Evolutionary conservation across 1,140 invertebrate genomes (phyloP).

Genomic region (Lamellibrachia luymesi): DNA sequence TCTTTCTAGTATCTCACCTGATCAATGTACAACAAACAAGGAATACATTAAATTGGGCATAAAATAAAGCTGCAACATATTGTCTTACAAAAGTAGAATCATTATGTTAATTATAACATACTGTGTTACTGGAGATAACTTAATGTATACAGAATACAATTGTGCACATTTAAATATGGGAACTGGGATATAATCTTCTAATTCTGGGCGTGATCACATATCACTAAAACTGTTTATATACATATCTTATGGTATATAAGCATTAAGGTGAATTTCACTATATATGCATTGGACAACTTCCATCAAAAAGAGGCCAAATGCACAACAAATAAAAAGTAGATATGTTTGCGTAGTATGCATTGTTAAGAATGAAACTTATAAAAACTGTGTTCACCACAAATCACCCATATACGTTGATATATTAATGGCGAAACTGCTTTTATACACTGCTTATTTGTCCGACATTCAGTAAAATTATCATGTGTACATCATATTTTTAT

Average conservation of each 20-base stretch:
- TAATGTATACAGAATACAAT: not conserved
- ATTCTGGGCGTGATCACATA: not conserved
- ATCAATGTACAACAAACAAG: not conserved
- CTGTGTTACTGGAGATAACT: not conserved
- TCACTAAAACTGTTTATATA: not conserved
- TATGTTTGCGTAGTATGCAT: too few relatives aligned
- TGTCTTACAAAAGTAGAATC: not conserved
- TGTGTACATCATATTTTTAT: too few relatives aligned
- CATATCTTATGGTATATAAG: not conserved
- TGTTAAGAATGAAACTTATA: too few relatives aligned
- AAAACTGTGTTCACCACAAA: too few relatives aligned
- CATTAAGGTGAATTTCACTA: not conserved
- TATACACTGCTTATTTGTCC: too few relatives aligned
- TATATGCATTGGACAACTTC: not conserved
- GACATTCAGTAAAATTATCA: too few relatives aligned
- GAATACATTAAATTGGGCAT: not conserved
- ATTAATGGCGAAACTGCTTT: too few relatives aligned
- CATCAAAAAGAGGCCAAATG: too few relatives aligned
- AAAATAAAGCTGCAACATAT: not conserved
- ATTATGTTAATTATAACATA: not conserved
- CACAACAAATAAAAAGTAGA: too few relatives aligned
- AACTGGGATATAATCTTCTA: not conserved
- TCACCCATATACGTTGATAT: too few relatives aligned
- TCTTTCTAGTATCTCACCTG: not conserved
- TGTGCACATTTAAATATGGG: not conserved